Evolutionary conservation across 2,797 vertebrate genomes (phyloP), one percentile per base, ranked within the genome.

Genomic region (Lutjanus campechanus): DNA sequence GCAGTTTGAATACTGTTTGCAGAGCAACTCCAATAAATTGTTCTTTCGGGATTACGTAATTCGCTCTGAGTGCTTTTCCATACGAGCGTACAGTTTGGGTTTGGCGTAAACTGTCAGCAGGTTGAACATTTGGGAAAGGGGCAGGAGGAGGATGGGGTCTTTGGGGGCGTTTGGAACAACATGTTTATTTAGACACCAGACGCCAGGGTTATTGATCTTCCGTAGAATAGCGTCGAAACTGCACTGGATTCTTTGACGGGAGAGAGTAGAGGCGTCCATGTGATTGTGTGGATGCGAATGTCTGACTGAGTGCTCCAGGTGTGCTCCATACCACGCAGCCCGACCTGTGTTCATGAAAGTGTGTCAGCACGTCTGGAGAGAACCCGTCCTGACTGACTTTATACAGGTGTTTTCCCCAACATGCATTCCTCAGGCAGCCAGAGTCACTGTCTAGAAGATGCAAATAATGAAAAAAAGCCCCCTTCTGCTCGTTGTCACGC

Each of bases 351-450:
- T 81, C 83, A 90, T 47, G 66, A 89, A 95, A 93, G 90, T 91
- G 93, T 95, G 92, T 93, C 91, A 91, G 84, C 82, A 77, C 8
- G 91, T 92, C 90, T 92, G 90, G 77, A 83, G 73, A 67, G 66
- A 78, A 72, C 16, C 66, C 8, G 19, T 83, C 65, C 62, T 65
- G 75, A 79, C 85, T 50, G 73, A 88, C 84, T 85, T 61, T 71
- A 61, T 72, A 84, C 91, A 92, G 91, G 89, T 92, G 84, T 91
- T 92, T 84, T 80, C 55, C 65, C 81, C 59, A n/a, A 75, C 77
- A 82, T 59, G 79, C 90, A 90, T 93, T 93, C 91, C 86, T 89
- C 61, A 73, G 72, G 82, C 56, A 69, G 75, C 69, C 73, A 60
- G 40, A 86, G 82, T 81, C 70, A 62, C 71, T 69, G 76, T 77